Evolutionary conservation across 2,113 vertebrate genomes (phyloP).

Genomic region (Climacteris rufus): DNA sequence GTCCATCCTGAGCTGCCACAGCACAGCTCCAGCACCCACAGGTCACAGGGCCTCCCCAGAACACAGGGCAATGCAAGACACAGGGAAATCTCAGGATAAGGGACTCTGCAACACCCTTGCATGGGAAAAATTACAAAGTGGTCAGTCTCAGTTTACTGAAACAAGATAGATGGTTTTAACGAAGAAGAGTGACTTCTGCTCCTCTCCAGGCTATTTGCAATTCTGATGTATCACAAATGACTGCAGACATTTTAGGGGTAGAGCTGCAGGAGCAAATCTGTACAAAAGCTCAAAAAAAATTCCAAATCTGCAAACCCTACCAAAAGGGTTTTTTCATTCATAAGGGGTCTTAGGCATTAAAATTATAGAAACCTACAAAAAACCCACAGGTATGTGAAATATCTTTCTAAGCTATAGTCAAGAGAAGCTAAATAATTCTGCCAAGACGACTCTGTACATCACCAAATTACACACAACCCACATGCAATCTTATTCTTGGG

Average conservation of each 20-base stretch:
- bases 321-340: not conserved
- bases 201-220: not conserved
- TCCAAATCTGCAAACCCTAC: not conserved
- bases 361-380: not conserved
- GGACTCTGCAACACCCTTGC: not conserved
- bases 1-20: not conserved
- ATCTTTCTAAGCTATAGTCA: not conserved
- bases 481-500: not conserved
- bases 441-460: not conserved
- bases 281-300: not conserved
- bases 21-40: not conserved
- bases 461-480: not conserved
- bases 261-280: fast-evolving
- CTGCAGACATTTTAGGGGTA: not conserved
- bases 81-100: fast-evolving
- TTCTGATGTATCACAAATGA: fast-evolving
- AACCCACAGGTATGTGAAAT: fast-evolving
- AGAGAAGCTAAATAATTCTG: not conserved
- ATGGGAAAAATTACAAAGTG: not conserved
- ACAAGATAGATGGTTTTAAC: not conserved
- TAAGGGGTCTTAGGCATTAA: not conserved
- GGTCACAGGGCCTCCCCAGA: not conserved
- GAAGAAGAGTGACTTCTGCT: not conserved
- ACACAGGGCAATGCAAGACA: fast-evolving
- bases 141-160: not conserved